Base-by-base conservation (phyloP, 2,797 vertebrate genomes). In the Dipus sagitta region DNA sequence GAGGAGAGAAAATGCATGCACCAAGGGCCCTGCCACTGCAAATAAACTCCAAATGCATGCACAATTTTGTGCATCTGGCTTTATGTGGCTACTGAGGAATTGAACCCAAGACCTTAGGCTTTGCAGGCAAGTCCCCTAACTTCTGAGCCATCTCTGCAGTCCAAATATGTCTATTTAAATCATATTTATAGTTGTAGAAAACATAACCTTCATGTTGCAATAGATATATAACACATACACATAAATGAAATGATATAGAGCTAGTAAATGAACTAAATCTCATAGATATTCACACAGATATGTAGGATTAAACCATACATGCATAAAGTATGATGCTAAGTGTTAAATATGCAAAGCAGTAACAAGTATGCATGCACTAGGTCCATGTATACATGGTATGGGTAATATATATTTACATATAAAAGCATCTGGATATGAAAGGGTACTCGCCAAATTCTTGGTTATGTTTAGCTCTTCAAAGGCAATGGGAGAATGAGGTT, bases 251-350 rank as follows among this genome's bases (percentile, higher is more conserved):
- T 72, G 12, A 47, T 87, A 83, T n/a, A 52, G 1, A 92, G 11
- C 26, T 62, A 58, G 80, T 58, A 38, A 72, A 71, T 11, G 30
- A 94, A 92, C n/a, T 28, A 92, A 86, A 70, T 62, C 21, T 70
- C 64, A 47, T 67, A 72, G 64, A 24, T 47, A 74, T 54, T 85
- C 26, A 75, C 8, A 54, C n/a, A 89, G 68, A 81, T 54, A 0
- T 77, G 42, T 54, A 79, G 11, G 81, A 58, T 28, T 74, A 92
- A 64, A 84, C 13, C 38, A 76, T 34, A 68, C 87, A 83, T 72
- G 21, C 13, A 67, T 54, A 70, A 92, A 88, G 5, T 42, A 86
- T n/a, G 60, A 86, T 60, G 21, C 2, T 86, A 34, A 87, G 86
- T 93, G 47, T 17, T 9, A 9, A 52, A 52, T 28, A 84, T 20